phyloP scores from a whole-genome alignment of 2,113 vertebrate genomes.

The Psephotus haematonotus region DNA sequence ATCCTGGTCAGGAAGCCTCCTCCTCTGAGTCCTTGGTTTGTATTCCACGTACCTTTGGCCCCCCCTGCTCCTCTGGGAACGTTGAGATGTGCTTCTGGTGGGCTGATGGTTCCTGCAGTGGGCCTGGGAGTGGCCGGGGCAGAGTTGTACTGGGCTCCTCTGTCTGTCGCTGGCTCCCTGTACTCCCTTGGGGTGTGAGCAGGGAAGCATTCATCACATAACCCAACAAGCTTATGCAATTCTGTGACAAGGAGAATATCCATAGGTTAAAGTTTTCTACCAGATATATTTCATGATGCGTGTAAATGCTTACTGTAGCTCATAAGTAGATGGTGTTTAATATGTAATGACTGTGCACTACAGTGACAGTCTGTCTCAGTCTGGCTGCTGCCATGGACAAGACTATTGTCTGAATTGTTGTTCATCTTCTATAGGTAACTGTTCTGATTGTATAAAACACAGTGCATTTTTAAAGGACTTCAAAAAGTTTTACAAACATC shows the following conservation, averaged over 20 bases:
- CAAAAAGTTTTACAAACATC: background rate
- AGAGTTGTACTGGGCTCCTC: background rate
- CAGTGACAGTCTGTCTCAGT: background rate
- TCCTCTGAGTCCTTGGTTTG: background rate
- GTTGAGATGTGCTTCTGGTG: background rate
- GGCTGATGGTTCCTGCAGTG: background rate
- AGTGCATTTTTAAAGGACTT: background rate
- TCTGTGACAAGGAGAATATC: background rate
- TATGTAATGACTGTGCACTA: background rate
- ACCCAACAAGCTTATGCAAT: background rate
- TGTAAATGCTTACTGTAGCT: background rate
- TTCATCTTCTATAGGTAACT: background rate
- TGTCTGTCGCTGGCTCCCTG: background rate
- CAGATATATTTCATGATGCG: background rate
- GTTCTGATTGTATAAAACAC: background rate
- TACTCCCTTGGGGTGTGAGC: background rate
- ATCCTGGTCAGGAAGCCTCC: background rate
- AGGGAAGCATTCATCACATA: background rate
- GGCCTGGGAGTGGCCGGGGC: no score
- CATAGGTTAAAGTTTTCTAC: background rate
- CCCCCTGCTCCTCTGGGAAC: accelerated
- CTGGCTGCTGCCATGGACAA: background rate
- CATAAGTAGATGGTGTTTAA: background rate
- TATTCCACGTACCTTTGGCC: background rate
- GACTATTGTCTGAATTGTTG: background rate